Evolutionary conservation across 2,797 vertebrate species (phyloP).

Genomic region (Numenius phaeopus): DNA sequence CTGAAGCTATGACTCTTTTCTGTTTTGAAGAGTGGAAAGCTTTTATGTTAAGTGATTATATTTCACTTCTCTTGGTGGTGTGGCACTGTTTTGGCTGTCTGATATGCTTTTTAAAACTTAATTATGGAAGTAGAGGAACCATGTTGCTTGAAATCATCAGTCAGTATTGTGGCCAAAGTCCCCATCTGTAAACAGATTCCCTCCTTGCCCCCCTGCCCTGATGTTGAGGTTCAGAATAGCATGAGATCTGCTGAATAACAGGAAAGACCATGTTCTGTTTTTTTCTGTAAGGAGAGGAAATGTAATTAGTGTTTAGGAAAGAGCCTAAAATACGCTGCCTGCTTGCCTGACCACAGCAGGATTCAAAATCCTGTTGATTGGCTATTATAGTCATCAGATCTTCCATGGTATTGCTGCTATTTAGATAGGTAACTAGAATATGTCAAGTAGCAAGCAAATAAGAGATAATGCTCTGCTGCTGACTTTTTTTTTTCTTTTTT

Average conservation of each 20-base stretch:
- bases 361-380: slow-evolving; percentile 2
- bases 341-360: not conserved
- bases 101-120: not conserved
- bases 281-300: not conserved
- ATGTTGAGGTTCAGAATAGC: slow-evolving; percentile 15
- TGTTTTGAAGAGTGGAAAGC: not conserved
- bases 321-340: slow-evolving; percentile 10
- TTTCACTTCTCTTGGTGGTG: not conserved
- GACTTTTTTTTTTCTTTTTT: not conserved
- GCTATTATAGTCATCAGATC: not conserved
- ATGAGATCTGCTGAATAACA: slow-evolving; percentile 40
- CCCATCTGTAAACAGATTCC: not conserved
- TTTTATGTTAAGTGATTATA: not conserved
- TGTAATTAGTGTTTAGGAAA: slow-evolving; percentile 35
- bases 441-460: not conserved
- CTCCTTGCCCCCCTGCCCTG: not conserved
- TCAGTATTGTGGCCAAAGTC: not conserved
- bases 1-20: not conserved
- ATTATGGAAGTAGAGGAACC: not conserved
- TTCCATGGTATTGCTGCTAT: not conserved
- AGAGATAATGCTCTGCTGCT: not conserved
- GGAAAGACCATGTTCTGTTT: slow-evolving; percentile 14
- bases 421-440: not conserved
- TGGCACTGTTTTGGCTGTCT: not conserved
- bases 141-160: not conserved